Conservation (phyloP, 2,113 vertebrate species). For the Anser brachyrhynchus region DNA sequence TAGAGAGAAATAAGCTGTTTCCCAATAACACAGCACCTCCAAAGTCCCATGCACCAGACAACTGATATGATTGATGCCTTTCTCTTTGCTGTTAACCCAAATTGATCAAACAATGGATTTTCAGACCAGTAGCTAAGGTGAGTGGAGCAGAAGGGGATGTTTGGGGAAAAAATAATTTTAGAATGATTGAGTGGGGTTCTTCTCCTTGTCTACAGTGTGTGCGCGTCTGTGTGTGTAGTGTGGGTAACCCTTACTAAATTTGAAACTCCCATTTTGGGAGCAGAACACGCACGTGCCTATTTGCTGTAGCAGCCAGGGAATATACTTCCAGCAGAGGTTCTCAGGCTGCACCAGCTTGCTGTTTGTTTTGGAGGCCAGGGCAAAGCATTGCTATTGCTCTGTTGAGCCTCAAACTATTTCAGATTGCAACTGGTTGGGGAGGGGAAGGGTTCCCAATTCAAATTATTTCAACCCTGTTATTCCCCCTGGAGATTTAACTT, state of each 20-base stretch:
- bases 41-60: background rate
- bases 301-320: background rate
- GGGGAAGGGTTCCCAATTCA: conserved; percentile 20
- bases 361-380: conserved; percentile 37
- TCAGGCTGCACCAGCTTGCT: background rate
- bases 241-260: background rate
- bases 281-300: background rate
- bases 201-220: background rate
- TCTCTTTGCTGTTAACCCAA: background rate
- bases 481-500: conserved; percentile 12
- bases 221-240: background rate
- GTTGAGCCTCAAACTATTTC: conserved; percentile 37
- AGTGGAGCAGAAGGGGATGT: background rate
- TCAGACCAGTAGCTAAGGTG: background rate
- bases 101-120: background rate
- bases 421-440: conserved; percentile 12
- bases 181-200: background rate
- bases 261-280: background rate
- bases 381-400: conserved; percentile 31
- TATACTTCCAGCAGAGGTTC: background rate
- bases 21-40: background rate
- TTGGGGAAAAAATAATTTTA: background rate
- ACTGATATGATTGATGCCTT: fast-evolving
- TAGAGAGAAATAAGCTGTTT: background rate
- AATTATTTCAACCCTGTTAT: conserved; percentile 48